A percentile compares a stretch with the other conserved stretches of the same genome.
These are phyloP conservation scores for Tiliqua scincoides DNA, from an alignment of 2,113 vertebrate species.

Conservation along the genomic window DNA sequence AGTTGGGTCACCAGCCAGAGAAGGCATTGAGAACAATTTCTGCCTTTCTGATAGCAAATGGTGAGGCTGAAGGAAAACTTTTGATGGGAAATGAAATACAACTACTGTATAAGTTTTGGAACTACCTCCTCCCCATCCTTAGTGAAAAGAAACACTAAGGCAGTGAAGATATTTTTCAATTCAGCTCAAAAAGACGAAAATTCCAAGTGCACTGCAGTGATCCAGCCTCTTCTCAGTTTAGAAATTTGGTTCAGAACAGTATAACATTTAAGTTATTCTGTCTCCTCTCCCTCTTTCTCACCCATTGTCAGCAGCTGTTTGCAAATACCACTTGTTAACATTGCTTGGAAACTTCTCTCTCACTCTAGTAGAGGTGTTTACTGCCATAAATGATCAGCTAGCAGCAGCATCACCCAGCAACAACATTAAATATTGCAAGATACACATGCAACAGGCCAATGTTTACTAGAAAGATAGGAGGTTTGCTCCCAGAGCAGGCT, in stretches of 20 bases:
- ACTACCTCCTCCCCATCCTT: conserved; percentile 51
- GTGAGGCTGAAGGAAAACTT: conserved; percentile 61
- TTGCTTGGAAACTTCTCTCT: conserved; percentile 42
- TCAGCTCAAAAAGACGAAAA: conserved; percentile 45
- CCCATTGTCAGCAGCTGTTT: conserved; percentile 40
- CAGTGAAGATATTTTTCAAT: conserved; percentile 16
- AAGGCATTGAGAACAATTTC: conserved; percentile 41
- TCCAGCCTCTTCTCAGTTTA: conserved; percentile 78
- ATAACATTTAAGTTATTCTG: conserved; percentile 61
- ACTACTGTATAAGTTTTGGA: conserved; percentile 52
- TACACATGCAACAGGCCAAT: conserved; percentile 62
- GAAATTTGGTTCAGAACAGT: conserved; percentile 82
- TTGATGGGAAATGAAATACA: conserved; percentile 52
- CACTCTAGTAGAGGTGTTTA: conserved; percentile 3
- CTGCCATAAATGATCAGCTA: not conserved
- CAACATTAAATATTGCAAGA: not conserved
- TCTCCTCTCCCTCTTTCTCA: conserved; percentile 62
- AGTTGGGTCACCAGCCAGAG: conserved; percentile 46
- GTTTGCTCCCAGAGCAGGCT: conserved; percentile 4
- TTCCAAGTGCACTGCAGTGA: conserved; percentile 81
- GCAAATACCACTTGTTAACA: conserved; percentile 44
- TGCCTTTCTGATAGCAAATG: conserved; percentile 51
- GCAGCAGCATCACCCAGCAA: conserved; percentile 33
- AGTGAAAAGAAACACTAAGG: conserved; percentile 43
- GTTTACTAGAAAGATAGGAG: conserved; percentile 3